Base-by-base conservation (phyloP, 1,140 invertebrate species). In the Cotesia chilonis region DNA sequence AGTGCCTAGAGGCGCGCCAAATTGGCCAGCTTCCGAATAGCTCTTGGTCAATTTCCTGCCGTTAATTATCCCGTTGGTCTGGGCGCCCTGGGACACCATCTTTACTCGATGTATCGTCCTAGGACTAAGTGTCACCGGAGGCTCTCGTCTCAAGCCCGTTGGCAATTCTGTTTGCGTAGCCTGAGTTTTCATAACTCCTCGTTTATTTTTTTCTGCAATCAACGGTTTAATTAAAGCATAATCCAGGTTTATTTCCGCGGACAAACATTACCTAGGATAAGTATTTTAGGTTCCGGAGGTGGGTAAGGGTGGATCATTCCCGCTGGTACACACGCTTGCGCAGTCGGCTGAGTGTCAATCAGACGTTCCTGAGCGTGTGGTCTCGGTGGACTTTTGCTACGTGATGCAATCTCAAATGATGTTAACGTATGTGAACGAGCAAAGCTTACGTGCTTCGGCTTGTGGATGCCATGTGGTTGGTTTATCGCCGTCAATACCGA, bases 101-200 rank as follows among this genome's bases (percentile, higher is more conserved):
- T 93, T 93, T 52, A 95, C 93, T 0, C 85, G 82, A 64, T 89
- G 89, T 20, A 90, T 88, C 1, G 89, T 89, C 37, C 93, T 82
- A 4, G 94, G 94, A 85, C 94, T 95, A 4, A 96, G 84, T 7
- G 92, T 93, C 77, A 92, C 92, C 3, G 93, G 91, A 59, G 91
- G 90, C 5, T 91, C 82, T 12, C 91, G 90, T 82, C 92, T 89
- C 6, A 83, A 79, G 75, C 90, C 89, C 71, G 91, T 81, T 77
- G 90, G 90, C 35, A 91, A 89, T 84, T 97, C 95, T 35, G 96
- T 97, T 85, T 97, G 95, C 0, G 95, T 97, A 1, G 95, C 95
- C 88, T 97, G 95, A 0, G 95, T 96, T 79, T 95, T 94, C 94
- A 96, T 96, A 0, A 92, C 90, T 68, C 93, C 92, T 77, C 93